Conservation (phyloP, 1,140 invertebrate genomes). For the Eupeodes corollae region DNA sequence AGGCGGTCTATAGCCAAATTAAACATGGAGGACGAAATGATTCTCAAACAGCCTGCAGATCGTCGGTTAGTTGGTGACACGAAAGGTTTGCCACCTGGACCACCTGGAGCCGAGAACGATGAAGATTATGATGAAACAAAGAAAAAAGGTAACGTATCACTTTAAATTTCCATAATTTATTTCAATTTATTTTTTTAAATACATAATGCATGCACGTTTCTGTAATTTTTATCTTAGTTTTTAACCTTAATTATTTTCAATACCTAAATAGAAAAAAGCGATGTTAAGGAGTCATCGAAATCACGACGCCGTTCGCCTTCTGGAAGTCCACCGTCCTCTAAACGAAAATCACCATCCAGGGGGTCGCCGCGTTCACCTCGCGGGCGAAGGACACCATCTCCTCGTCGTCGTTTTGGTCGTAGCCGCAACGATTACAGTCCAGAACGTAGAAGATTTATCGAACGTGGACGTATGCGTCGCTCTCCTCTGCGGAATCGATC, state of each 20-base stretch:
- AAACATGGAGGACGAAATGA: slow-evolving; percentile 24
- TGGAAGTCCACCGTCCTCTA: slow-evolving; percentile 6
- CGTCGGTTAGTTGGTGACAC: slow-evolving; percentile 14
- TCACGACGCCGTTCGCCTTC: slow-evolving; percentile 12
- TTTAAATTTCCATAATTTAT: background rate
- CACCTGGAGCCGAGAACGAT: slow-evolving; percentile 30
- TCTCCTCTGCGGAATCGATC: slow-evolving; percentile 15
- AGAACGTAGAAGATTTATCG: slow-evolving; percentile 18
- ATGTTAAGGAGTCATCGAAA: slow-evolving; percentile 3
- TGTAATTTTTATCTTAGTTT: background rate
- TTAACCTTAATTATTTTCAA: slow-evolving; percentile 4
- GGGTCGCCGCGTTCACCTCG: slow-evolving; percentile 12
- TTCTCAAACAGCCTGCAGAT: slow-evolving; percentile 16
- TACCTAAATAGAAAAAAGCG: slow-evolving; percentile 1
- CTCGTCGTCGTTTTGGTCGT: slow-evolving; percentile 25
- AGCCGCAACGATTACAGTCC: slow-evolving; percentile 22
- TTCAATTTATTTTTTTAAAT: background rate
- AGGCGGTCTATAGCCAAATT: too few relatives aligned
- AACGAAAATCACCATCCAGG: slow-evolving; percentile 8
- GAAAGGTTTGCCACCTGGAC: slow-evolving; percentile 17
- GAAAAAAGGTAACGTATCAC: background rate
- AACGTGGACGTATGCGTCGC: slow-evolving; percentile 15
- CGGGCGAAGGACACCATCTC: slow-evolving; percentile 11
- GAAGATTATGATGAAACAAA: slow-evolving; percentile 11
- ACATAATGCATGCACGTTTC: background rate